Evolutionary conservation across 2,797 vertebrate genomes (phyloP), one percentile per base, ranked within the genome.

Genomic region (Chiloscyllium punctatum): DNA sequence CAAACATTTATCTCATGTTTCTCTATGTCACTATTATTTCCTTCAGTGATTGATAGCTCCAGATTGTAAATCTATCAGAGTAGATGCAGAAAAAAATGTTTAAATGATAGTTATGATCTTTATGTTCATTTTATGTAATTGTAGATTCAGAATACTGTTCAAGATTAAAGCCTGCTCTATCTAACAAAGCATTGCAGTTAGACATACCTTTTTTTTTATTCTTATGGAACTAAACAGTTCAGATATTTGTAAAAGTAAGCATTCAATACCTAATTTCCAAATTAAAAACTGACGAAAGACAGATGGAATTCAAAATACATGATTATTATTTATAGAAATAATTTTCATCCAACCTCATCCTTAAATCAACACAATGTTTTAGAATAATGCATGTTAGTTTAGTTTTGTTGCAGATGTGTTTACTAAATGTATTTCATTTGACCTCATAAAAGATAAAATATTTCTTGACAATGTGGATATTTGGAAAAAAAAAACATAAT

Each of bases 81-180:
- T 69, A 48, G 68, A 48, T 69, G n/a, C 7, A 94, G 33, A 94
- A 68, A 94, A 69, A 48, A 21, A 48, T 71, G 1, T 48, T 94
- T 71, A 23, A 72, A 33, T 30, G 15, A 48, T 13, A 25, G 51
- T 53, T 11, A 30, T 72, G 37, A 71, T 72, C 51, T 94, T 74
- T 57, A 5, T 91, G 37, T 94, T 94, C 91, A 69, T 72, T 25
- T 68, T 71, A 25, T 94, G 66, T 69, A 25, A 72, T 91, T 94
- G 42, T 71, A 72, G 92, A 72, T 94, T 71, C 88, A 91, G n/a
- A 66, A n/a, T n/a, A 91, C 33, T n/a, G 53, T 62, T 57, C 87
- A 91, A 62, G 57, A 91, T 91, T 88, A 30, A 57, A 53, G 5
- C 23, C 51, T 57, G 48, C 9, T 3, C 13, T 57, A n/a, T 18